Base-by-base conservation (phyloP, 2,888 invertebrate species). In the Drosophila anceps region DNA sequence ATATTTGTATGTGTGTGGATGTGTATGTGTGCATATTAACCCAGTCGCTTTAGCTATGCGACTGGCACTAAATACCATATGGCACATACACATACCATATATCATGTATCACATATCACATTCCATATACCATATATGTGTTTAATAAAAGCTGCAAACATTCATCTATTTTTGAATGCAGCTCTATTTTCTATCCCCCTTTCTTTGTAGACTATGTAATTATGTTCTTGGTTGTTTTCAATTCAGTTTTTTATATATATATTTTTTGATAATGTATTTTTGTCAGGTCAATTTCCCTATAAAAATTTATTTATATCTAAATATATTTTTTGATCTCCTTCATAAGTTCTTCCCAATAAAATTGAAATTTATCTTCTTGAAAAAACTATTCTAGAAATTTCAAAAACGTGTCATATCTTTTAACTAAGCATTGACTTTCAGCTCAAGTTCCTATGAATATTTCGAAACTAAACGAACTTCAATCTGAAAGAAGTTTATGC, bases 81-180 rank as follows among this genome's bases (percentile, higher is more conserved):
- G 27, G 35, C 13, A n/a, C 24, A 27, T 18, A 69, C n/a, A 53
- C 33, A 60, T 53, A 35, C 29, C 27, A 33, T 33, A 33, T 44
- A 31, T 24, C 24, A 31, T 50, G 8, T 18, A 31, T 50, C 18
- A 31, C 13, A 31, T 50, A 31, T n/a, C 54, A 37, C 44, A 74
- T 24, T 59, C 44, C 18, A 31, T 20, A 31, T 31, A 31, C 13
- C 54, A 37, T 48, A 74, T 24, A 62, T 48, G 29, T 46, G 62
- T 35, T 41, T 15, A n/a, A 54, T 2, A 50, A 54, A 31, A 39
- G 65, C 76, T 78, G 74, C 79, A 58, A 65, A 63, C 37, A 66
- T 55, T 27, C 10, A 69, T 31, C 29, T 46, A 44, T 73, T 79
- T 79, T 79, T 82, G 82, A 74, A 59, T 44, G 67, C 79, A 74